Base-by-base conservation (phyloP, 2,888 invertebrate genomes). In the Patella pellucida region DNA sequence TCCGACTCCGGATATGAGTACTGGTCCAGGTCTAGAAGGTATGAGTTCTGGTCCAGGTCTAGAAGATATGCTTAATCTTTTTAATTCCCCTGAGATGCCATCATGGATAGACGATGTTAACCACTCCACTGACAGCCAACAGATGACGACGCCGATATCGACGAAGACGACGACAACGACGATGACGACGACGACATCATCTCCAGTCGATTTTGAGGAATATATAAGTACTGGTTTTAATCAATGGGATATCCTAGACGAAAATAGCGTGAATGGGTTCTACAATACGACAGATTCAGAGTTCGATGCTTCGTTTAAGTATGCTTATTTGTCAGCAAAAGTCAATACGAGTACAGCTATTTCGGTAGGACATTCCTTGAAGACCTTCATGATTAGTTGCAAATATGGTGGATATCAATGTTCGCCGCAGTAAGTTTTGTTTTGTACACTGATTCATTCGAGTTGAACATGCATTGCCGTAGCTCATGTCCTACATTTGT, bases 341-440 rank as follows among this genome's bases (percentile, higher is more conserved):
- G 71, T 84, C 14, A 69, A 79, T 2, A 70, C 62, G 2, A 69
- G 68, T 9, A 69, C 71, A 1, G 72, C 85, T 3, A 71, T 81
- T 50, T 2, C 56, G 14, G 82, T 79, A 9, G 86, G 86, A 0
- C 87, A 87, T 71, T 69, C 76, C 23, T 79, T 81, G 31, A 76
- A 80, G 7, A 84, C 87, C 73, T 73, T 87, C 27, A 83, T 87
- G n/a, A 78, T 85, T 62, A 81, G 82, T 51, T 88, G 87, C 69
- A 79, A 80, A 50, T 86, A 81, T 79, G 75, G 77, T 15, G 86
- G 86, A 16, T 79, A 78, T 54, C 79, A 78, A 23, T 87, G 87
- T 69, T 86, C 87, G 2, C 86, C 86, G 1, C 73, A 72, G 87
- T 87, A 81, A 79, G 82, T 78, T 5, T 68, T n/a, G n/a, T n/a